A percentile compares a stretch with the other conserved stretches of the same genome.
phyloP scores from a whole-genome alignment of 2,888 invertebrate genomes.

The Crossocerus cetratus region DNA sequence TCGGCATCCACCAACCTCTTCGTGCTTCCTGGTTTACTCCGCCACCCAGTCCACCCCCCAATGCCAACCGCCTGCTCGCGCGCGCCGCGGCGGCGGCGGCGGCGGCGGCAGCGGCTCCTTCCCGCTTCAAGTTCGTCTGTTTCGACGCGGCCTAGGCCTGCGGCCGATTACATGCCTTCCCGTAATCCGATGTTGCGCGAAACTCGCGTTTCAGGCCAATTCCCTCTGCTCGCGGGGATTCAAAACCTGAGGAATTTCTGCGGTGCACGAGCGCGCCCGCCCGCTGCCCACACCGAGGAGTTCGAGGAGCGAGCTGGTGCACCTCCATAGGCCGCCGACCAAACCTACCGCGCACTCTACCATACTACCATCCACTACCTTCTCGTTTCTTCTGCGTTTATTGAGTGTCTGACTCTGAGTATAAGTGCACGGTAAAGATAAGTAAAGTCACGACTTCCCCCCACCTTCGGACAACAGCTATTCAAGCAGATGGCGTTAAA shows the following conservation, averaged over 20 bases:
- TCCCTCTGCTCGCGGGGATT: constrained; percentile 35
- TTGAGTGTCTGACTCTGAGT: too few relatives aligned
- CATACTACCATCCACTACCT: too few relatives aligned
- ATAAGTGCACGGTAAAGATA: too few relatives aligned
- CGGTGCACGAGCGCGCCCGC: not conserved
- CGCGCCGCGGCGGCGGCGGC: not conserved
- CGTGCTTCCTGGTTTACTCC: constrained; percentile 42
- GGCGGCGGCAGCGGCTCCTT: constrained; percentile 55
- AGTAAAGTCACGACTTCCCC: too few relatives aligned
- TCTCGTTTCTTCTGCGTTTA: too few relatives aligned
- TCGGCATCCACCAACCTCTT: constrained; percentile 47
- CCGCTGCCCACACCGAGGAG: not conserved
- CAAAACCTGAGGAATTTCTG: constrained; percentile 48
- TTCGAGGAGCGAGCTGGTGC: too few relatives aligned
- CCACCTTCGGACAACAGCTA: too few relatives aligned
- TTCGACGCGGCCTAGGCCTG: constrained; percentile 69
- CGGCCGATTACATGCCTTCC: constrained; percentile 72
- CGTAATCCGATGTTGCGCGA: constrained; percentile 72
- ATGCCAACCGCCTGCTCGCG: constrained; percentile 41
- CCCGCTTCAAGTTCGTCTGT: constrained; percentile 61
- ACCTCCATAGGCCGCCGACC: too few relatives aligned
- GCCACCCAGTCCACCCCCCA: constrained; percentile 31
- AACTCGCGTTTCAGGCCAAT: constrained; percentile 59
- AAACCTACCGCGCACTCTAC: too few relatives aligned
- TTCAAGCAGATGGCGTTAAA: too few relatives aligned